Conservation (phyloP, 2,113 vertebrate species). For the Peucedramus taeniatus region DNA sequence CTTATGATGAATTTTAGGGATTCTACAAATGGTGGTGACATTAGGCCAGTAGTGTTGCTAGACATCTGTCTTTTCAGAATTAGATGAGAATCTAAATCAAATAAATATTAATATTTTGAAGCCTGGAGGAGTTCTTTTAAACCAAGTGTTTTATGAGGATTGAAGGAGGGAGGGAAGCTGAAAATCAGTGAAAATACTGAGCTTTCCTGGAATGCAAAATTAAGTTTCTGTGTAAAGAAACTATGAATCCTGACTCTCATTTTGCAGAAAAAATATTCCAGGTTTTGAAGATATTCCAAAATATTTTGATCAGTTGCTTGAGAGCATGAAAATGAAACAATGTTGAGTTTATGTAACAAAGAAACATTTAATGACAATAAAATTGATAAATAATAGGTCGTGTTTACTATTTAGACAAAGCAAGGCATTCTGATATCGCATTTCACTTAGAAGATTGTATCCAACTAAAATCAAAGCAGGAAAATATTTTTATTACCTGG, state of each 20-base stretch:
- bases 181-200: not conserved
- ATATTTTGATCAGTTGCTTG: not conserved
- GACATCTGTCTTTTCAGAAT: not conserved
- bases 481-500: conserved; percentile 72
- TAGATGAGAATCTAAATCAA: not conserved
- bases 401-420: conserved; percentile 59
- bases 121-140: not conserved
- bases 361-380: conserved; percentile 44
- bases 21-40: not conserved
- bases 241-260: not conserved
- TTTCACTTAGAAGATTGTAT: conserved; percentile 72
- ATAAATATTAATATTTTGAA: not conserved
- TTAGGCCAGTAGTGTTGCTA: not conserved
- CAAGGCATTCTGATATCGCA: conserved; percentile 46
- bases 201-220: not conserved
- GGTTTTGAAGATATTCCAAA: conserved; percentile 17
- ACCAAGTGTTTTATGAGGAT: not conserved
- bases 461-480: conserved; percentile 72
- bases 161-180: not conserved
- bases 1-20: not conserved
- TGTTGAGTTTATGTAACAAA: not conserved
- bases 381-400: conserved; percentile 63
- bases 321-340: conserved; percentile 3
- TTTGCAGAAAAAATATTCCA: not conserved
- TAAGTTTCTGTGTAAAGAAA: not conserved